These are phyloP conservation scores for Xiphydria camelus DNA, from an alignment of 2,888 invertebrate species.

Conservation along the genomic window DNA sequence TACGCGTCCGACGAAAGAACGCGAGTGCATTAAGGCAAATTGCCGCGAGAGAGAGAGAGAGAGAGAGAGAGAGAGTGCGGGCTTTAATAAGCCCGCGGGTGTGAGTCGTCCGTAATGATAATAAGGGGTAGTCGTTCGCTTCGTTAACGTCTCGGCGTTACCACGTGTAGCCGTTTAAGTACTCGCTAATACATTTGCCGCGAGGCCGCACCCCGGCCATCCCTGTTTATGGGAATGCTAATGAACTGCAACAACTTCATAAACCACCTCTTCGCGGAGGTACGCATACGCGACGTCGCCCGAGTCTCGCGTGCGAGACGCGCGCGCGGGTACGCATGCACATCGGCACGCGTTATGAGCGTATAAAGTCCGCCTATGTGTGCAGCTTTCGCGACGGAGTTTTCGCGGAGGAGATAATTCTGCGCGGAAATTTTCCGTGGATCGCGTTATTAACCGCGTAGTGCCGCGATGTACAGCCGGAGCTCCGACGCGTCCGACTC, in stretches of 20 bases:
- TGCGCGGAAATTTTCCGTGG: too few species aligned
- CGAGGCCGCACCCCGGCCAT: constrained; percentile 10
- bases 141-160: constrained; percentile 23
- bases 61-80: too few species aligned
- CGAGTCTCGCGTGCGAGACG: neutral
- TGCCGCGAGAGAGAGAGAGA: too few species aligned
- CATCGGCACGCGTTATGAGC: too few species aligned
- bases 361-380: too few species aligned
- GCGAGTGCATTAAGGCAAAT: constrained; percentile 1
- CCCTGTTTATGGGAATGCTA: constrained; percentile 28
- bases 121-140: constrained; percentile 21
- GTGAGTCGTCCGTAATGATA: constrained; percentile 8
- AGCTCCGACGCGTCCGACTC: too few species aligned
- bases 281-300: neutral
- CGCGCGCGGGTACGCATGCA: neutral
- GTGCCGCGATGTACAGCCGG: too few species aligned
- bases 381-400: too few species aligned
- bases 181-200: constrained; percentile 33
- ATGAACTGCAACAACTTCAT: constrained; percentile 48
- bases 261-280: constrained; percentile 34
- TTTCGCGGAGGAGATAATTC: too few species aligned
- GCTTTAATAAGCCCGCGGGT: neutral
- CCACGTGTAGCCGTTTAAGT: constrained; percentile 30
- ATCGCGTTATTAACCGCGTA: too few species aligned
- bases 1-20: too few species aligned